A percentile compares a stretch with the other conserved stretches of the same genome.
Evolutionary conservation across 2,113 vertebrate genomes (phyloP).

Genomic region (Solenodon paradoxus): DNA sequence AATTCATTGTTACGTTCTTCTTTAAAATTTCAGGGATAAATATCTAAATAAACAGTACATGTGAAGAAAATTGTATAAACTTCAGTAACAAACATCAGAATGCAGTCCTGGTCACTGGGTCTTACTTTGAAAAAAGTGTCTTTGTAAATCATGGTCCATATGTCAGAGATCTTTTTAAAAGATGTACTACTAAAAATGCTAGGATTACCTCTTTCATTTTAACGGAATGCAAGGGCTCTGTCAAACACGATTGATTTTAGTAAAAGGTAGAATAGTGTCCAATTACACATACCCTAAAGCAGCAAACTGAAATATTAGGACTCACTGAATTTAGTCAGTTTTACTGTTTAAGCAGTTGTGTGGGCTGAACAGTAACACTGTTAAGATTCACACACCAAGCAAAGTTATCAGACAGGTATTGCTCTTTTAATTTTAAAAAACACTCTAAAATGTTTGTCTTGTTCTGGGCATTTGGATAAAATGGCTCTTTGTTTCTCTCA

Average conservation of each 20-base stretch:
- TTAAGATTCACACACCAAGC: not conserved
- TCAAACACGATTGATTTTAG: not conserved
- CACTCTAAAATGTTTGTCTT: not conserved
- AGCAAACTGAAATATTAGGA: not conserved
- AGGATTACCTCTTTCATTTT: not conserved
- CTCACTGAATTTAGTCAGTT: not conserved
- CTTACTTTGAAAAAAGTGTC: not conserved
- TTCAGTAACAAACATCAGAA: not conserved
- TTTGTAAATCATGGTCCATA: not conserved
- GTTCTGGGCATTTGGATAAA: slow-evolving; percentile 6
- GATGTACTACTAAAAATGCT: slow-evolving; percentile 16
- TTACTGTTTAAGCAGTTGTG: slow-evolving; percentile 14
- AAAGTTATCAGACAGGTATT: slow-evolving; percentile 27
- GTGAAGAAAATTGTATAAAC: not conserved
- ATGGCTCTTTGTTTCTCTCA: slow-evolving; percentile 18
- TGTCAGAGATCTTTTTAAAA: slow-evolving; percentile 19
- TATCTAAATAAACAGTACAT: not conserved
- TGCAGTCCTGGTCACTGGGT: not conserved
- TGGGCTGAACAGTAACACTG: not conserved
- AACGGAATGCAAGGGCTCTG: not conserved
- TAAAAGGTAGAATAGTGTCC: not conserved
- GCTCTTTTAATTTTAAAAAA: not conserved
- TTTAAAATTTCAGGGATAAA: slow-evolving; percentile 12
- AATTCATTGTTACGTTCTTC: not conserved
- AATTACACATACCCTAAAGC: not conserved